Evolutionary conservation across 2,888 invertebrate genomes (phyloP).

Genomic region (Vesta saturnalis): DNA sequence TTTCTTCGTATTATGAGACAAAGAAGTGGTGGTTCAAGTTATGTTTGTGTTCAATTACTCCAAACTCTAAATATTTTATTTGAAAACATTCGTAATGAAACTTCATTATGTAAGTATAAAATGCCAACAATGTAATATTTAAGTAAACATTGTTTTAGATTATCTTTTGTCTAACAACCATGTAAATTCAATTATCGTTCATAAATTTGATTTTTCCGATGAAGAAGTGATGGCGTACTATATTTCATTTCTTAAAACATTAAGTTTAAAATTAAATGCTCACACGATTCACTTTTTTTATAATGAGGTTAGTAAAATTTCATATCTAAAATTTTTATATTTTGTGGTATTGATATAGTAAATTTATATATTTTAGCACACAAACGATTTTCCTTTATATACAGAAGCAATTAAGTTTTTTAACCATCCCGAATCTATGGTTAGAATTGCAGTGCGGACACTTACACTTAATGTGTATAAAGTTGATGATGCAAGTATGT

Average conservation of each 20-base stretch:
- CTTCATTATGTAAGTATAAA: constrained; percentile 90
- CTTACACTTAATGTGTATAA: constrained; percentile 96
- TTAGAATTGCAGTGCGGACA: constrained; percentile 97
- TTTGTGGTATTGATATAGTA: constrained; percentile 7
- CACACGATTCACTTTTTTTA: constrained; percentile 99
- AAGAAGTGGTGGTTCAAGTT: constrained; percentile 91
- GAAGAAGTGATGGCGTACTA: constrained; percentile 99
- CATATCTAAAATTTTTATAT: constrained; percentile 13
- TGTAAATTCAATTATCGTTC: constrained; percentile 99
- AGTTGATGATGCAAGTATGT: constrained; percentile 94
- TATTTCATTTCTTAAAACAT: constrained; percentile 97
- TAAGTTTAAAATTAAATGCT: constrained; percentile 96
- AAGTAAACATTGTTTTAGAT: constrained; percentile 70
- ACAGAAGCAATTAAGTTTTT: constrained; percentile 99
- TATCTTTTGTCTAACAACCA: constrained; percentile 99
- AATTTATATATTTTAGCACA: constrained; percentile 80
- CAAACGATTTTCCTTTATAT: constrained; percentile 98
- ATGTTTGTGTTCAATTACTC: constrained; percentile 96
- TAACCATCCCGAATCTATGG: constrained; percentile 99
- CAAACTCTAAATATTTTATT: constrained; percentile 99
- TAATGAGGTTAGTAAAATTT: constrained; percentile 81
- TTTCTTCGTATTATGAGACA: constrained; percentile 98
- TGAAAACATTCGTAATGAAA: constrained; percentile 99
- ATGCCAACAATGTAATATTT: constrained; percentile 2
- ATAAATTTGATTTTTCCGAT: constrained; percentile 99